These are phyloP conservation scores for Masnerella sp. DNA, from an alignment of 2,888 invertebrate species.

Conservation along the genomic window DNA sequence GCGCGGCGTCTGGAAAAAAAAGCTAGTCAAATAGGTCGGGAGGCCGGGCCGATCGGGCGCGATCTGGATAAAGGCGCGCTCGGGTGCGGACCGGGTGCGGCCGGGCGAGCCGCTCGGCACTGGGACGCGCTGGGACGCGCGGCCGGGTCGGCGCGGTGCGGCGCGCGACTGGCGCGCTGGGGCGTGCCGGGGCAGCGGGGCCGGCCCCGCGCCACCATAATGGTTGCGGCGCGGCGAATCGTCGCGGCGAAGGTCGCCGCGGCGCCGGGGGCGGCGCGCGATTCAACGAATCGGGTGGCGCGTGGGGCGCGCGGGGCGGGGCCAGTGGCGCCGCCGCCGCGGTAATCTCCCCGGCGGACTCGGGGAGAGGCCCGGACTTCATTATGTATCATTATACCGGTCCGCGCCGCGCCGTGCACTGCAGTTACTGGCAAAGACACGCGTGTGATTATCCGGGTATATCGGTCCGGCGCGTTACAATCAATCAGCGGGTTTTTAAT, in stretches of 20 bases:
- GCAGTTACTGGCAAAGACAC: slow-evolving; percentile 75
- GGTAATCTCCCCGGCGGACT: slow-evolving; percentile 67
- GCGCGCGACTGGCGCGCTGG: background rate
- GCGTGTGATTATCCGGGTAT: slow-evolving; percentile 72
- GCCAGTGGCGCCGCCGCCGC: slow-evolving; percentile 71
- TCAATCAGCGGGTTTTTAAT: slow-evolving; percentile 61
- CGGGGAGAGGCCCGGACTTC: slow-evolving; percentile 77
- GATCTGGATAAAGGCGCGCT: too few species aligned
- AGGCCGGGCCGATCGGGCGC: too few species aligned
- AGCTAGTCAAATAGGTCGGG: too few species aligned
- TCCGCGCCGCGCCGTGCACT: slow-evolving; percentile 78
- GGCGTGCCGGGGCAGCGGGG: too few species aligned
- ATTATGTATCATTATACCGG: slow-evolving; percentile 78
- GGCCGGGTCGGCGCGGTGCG: too few species aligned
- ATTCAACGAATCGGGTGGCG: slow-evolving; percentile 66
- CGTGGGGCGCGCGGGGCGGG: slow-evolving; percentile 64
- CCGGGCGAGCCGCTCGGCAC: too few species aligned
- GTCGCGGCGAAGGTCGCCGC: slow-evolving; percentile 61
- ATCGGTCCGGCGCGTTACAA: slow-evolving; percentile 57
- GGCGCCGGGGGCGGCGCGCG: slow-evolving; percentile 50
- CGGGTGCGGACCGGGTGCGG: too few species aligned
- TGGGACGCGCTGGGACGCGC: too few species aligned
- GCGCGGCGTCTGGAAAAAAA: too few species aligned
- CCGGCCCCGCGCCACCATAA: slow-evolving; percentile 62
- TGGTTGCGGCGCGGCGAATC: slow-evolving; percentile 71